These are phyloP conservation scores for Todus mexicanus DNA, from an alignment of 2,797 vertebrate species.

Conservation along the genomic window DNA sequence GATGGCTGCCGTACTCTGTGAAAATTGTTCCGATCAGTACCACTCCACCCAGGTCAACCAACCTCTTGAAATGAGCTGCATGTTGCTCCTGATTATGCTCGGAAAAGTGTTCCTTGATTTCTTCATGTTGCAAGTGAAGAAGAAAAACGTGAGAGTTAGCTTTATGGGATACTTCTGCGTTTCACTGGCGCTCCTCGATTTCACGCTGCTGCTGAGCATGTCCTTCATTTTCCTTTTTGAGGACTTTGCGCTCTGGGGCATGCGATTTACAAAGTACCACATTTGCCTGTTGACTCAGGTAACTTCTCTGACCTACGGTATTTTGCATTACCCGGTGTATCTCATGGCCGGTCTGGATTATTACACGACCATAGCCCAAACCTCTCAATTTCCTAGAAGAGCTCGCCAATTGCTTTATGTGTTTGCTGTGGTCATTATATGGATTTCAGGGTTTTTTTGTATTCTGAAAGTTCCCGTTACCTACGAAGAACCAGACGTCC, in stretches of 20 bases:
- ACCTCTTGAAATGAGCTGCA: conserved; percentile 40
- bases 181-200: conserved; percentile 79
- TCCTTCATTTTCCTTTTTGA: conserved; percentile 68
- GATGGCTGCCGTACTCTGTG: conserved; percentile 58
- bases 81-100: conserved; percentile 73
- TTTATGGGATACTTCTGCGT: conserved; percentile 82
- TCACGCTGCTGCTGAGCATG: conserved; percentile 66
- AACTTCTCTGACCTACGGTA: conserved; percentile 68
- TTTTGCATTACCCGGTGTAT: conserved; percentile 79
- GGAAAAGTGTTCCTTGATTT: conserved; percentile 81
- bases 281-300: conserved; percentile 83
- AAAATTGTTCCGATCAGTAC: conserved; percentile 48
- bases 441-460: conserved; percentile 69
- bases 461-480: conserved; percentile 67
- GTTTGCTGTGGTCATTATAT: conserved; percentile 62
- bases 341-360: conserved; percentile 77
- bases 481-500: conserved; percentile 36
- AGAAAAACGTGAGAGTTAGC: conserved; percentile 52
- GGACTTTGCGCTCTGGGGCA: conserved; percentile 72
- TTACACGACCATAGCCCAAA: conserved; percentile 62
- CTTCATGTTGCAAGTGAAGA: conserved; percentile 73
- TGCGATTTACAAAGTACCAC: conserved; percentile 80
- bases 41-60: background rate
- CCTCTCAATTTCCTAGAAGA: background rate
- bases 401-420: conserved; percentile 46